These are phyloP conservation scores for Pentalonia nigronervosa DNA, from an alignment of 1,140 invertebrate genomes.

Conservation along the genomic window DNA sequence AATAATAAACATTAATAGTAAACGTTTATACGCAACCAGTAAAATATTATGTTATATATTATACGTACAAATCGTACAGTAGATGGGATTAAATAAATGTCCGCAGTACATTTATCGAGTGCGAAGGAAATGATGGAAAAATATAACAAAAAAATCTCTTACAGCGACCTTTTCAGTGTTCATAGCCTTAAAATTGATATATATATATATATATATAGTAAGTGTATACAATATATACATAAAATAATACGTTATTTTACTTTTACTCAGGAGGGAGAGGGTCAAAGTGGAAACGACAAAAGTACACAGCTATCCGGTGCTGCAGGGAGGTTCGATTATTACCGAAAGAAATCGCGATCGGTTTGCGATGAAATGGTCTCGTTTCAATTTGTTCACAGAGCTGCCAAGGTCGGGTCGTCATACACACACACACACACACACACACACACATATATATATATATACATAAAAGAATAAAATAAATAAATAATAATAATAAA, in stretches of 20 bases:
- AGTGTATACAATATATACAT: not conserved
- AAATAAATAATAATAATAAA: not conserved
- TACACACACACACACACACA: no score
- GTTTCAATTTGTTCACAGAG: conserved; percentile 33
- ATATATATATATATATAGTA: not conserved
- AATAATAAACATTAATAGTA: no score
- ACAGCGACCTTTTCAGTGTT: not conserved
- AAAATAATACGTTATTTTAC: not conserved
- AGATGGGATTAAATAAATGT: not conserved
- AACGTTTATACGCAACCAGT: not conserved
- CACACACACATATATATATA: no score
- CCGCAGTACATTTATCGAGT: not conserved
- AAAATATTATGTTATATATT: not conserved
- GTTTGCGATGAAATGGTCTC: conserved; percentile 4
- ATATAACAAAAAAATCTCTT: not conserved
- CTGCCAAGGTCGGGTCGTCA: not conserved
- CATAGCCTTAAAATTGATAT: not conserved
- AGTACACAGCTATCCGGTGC: not conserved
- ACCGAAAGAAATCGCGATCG: not conserved
- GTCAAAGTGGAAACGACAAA: not conserved
- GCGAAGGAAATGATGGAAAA: not conserved
- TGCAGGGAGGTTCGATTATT: not conserved
- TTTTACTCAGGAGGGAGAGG: not conserved
- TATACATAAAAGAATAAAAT: conserved; percentile 24
- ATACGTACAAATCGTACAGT: not conserved